A percentile compares a stretch with the other conserved stretches of the same genome.
phyloP scores from a whole-genome alignment of 2,113 vertebrate genomes.

The Mesembrinibis cayennensis region DNA sequence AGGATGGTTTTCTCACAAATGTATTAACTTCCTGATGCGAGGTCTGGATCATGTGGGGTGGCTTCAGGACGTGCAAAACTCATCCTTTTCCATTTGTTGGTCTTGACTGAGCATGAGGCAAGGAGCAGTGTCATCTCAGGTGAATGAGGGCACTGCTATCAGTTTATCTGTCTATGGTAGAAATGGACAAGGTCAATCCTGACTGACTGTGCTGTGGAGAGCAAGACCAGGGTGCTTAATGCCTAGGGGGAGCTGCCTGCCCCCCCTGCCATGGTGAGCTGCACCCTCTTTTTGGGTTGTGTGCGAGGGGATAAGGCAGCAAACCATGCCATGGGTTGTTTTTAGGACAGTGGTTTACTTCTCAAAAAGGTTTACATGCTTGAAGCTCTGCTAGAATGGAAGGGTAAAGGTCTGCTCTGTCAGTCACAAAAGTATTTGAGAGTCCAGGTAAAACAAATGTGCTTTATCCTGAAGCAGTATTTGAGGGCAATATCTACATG shows the following conservation, averaged over 20 bases:
- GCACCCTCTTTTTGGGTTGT: background rate
- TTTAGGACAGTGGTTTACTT: background rate
- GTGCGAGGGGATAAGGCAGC: background rate
- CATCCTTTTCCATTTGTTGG: background rate
- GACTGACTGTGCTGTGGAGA: background rate
- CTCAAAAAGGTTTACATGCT: background rate
- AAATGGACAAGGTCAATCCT: background rate
- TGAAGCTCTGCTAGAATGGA: background rate
- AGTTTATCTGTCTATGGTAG: background rate
- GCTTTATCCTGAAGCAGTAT: background rate
- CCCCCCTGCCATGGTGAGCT: background rate
- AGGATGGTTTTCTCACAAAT: background rate
- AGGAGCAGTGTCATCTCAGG: accelerated
- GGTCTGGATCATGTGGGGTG: background rate
- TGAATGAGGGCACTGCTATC: accelerated
- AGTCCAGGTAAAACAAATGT: background rate
- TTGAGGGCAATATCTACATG: background rate
- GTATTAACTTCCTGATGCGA: background rate
- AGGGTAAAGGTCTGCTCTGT: background rate
- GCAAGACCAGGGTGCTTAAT: accelerated
- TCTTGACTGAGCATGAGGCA: background rate
- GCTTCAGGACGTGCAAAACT: background rate
- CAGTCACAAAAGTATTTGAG: background rate
- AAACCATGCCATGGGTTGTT: background rate
- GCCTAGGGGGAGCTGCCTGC: accelerated